phyloP scores from a whole-genome alignment of 30 jellyfish, hydroid and myxozoan genomes.

The Hydractinia symbiolongicarpus region DNA sequence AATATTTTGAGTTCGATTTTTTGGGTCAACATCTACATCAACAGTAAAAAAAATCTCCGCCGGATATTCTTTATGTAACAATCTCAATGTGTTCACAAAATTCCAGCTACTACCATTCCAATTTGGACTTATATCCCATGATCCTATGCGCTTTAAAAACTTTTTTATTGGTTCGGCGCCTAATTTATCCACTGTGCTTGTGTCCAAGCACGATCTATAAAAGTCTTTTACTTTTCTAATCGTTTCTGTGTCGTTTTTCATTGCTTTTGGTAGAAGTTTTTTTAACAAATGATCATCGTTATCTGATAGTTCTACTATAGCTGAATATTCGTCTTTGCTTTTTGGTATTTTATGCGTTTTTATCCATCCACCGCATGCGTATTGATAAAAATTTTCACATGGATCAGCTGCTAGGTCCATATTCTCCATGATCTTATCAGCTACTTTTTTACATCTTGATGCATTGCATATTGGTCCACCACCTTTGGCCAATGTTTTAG shows the following conservation, averaged over 20 bases:
- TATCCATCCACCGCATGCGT: slow-evolving; percentile 94
- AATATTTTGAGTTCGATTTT: slow-evolving; percentile 61
- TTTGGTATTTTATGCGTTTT: slow-evolving; percentile 55
- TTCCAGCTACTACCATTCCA: slow-evolving; percentile 71
- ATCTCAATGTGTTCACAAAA: slow-evolving; percentile 46
- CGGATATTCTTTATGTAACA: slow-evolving; percentile 73
- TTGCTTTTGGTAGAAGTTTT: slow-evolving; percentile 30
- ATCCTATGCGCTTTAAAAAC: slow-evolving; percentile 62
- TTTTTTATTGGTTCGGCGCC: slow-evolving; percentile 61
- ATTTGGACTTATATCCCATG: slow-evolving; percentile 66
- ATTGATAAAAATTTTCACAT: slow-evolving; percentile 66
- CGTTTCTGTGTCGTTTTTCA: slow-evolving; percentile 46
- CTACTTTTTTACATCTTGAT: slow-evolving; percentile 42
- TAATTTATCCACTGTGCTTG: slow-evolving; percentile 32
- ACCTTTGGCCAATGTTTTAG: not conserved
- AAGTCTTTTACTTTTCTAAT: slow-evolving; percentile 64
- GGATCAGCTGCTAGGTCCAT: slow-evolving; percentile 59
- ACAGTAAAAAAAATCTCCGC: slow-evolving; percentile 89
- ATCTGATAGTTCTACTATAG: slow-evolving; percentile 78
- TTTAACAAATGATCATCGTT: slow-evolving; percentile 50
- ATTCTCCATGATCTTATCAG: slow-evolving; percentile 41
- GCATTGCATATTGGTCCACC: slow-evolving; percentile 30
- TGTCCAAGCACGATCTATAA: slow-evolving; percentile 67
- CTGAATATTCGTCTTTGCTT: slow-evolving; percentile 78
- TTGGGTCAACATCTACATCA: slow-evolving; percentile 92